A percentile compares a stretch with the other conserved stretches of the same genome.
Evolutionary conservation across 1,140 invertebrate species (phyloP).

Genomic region (Apis cerana): DNA sequence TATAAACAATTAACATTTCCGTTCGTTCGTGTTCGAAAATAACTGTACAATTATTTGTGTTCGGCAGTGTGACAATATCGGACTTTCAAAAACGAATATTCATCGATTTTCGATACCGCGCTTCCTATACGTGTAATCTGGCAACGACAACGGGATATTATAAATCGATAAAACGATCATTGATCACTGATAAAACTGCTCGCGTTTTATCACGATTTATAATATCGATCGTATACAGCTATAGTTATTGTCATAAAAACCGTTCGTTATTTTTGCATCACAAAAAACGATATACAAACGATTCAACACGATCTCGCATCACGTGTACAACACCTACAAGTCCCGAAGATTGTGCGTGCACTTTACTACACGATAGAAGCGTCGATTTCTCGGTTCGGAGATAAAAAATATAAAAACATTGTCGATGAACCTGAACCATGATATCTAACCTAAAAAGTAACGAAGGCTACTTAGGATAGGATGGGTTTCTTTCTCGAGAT

Average conservation of each 20-base stretch:
- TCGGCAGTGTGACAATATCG: neutral
- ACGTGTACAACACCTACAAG: slow-evolving; percentile 15
- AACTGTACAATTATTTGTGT: slow-evolving; percentile 11
- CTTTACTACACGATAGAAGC: slow-evolving; percentile 13
- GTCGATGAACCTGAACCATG: neutral
- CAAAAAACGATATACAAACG: slow-evolving; percentile 14
- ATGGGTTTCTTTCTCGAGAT: neutral
- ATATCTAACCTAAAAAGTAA: neutral
- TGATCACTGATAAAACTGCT: too few species aligned
- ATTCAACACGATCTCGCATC: slow-evolving; percentile 22
- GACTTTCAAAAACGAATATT: neutral
- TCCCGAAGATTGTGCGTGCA: slow-evolving; percentile 5
- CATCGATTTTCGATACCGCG: neutral
- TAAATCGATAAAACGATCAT: too few species aligned
- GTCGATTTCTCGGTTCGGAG: neutral
- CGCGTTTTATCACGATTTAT: slow-evolving; percentile 11
- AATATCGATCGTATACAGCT: slow-evolving; percentile 36
- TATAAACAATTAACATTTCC: neutral
- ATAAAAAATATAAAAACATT: neutral
- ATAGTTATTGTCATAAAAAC: slow-evolving; percentile 69
- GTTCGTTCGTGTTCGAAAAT: slow-evolving; percentile 8
- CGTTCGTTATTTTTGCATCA: slow-evolving; percentile 62
- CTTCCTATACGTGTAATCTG: neutral
- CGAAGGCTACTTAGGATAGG: neutral
- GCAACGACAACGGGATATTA: neutral